Conservation (phyloP, 30 jellyfish, hydroid and myxozoan genomes). For the Mastigias papua region DNA sequence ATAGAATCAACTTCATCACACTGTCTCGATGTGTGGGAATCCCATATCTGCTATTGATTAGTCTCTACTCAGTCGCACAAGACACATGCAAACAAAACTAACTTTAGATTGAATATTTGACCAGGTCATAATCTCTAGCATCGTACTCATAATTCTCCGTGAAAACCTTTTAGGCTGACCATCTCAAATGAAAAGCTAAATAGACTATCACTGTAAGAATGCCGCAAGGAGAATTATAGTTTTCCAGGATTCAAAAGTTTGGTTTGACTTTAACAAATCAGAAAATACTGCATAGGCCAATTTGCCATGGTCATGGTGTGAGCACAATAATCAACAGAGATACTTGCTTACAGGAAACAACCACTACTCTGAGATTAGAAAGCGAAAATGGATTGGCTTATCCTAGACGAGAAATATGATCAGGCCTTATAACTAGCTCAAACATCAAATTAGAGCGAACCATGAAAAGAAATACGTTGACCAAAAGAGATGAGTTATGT, state of each 20-base stretch:
- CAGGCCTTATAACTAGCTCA: background rate
- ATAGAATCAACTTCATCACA: too few species aligned
- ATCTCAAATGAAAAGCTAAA: background rate
- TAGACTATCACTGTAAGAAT: background rate
- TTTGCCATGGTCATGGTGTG: background rate
- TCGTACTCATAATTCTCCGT: background rate
- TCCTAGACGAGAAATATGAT: background rate
- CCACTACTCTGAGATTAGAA: background rate
- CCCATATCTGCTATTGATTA: background rate
- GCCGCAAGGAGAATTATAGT: background rate
- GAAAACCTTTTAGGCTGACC: conserved; percentile 1
- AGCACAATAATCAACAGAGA: background rate
- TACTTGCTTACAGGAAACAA: background rate
- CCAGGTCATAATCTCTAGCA: background rate
- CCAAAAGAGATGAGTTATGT: background rate
- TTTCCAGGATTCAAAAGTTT: background rate
- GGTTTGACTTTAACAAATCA: background rate
- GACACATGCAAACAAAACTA: background rate
- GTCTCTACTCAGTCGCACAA: background rate
- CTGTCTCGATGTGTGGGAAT: conserved; percentile 7
- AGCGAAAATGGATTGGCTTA: background rate
- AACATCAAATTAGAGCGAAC: background rate
- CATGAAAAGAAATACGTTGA: background rate
- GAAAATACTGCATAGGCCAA: background rate
- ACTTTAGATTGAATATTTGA: background rate